Percentiles rank a stretch among this genome's conserved stretches.
phyloP scores from a whole-genome alignment of 2,113 vertebrate species.

The Apeltes quadracus region DNA sequence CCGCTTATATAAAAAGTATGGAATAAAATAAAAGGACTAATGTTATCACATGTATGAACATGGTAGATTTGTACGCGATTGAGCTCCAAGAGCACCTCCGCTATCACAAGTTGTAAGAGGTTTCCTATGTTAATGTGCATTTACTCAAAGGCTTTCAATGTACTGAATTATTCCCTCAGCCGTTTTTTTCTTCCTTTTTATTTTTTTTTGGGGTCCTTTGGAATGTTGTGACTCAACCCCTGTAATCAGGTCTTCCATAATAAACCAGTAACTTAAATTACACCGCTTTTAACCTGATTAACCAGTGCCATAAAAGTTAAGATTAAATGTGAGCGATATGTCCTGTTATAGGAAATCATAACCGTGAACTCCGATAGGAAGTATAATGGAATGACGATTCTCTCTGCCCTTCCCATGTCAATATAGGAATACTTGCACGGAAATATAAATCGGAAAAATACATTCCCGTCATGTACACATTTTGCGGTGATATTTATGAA shows the following conservation, averaged over 20 bases:
- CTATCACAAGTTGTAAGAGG: not conserved
- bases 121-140: not conserved
- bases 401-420: constrained; percentile 1
- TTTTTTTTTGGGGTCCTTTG: not conserved
- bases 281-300: constrained; percentile 20
- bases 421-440: constrained; percentile 17
- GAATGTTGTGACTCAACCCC: not conserved
- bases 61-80: not conserved
- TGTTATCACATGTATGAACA: not conserved
- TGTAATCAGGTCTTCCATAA: constrained; percentile 2
- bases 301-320: not conserved
- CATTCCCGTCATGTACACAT: constrained; percentile 2
- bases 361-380: constrained; percentile 5
- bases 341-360: constrained; percentile 19
- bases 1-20: too few species aligned
- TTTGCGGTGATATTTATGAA: not conserved
- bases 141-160: not conserved
- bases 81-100: not conserved
- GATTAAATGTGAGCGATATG: constrained; percentile 33
- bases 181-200: not conserved
- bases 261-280: not conserved
- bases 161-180: not conserved
- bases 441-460: constrained; percentile 23
- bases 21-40: too few species aligned
- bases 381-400: constrained; percentile 32